Percentiles rank a stretch among this genome's conserved stretches.
Evolutionary conservation across 2,113 vertebrate species (phyloP).

Genomic region (Ranitomeya variabilis): DNA sequence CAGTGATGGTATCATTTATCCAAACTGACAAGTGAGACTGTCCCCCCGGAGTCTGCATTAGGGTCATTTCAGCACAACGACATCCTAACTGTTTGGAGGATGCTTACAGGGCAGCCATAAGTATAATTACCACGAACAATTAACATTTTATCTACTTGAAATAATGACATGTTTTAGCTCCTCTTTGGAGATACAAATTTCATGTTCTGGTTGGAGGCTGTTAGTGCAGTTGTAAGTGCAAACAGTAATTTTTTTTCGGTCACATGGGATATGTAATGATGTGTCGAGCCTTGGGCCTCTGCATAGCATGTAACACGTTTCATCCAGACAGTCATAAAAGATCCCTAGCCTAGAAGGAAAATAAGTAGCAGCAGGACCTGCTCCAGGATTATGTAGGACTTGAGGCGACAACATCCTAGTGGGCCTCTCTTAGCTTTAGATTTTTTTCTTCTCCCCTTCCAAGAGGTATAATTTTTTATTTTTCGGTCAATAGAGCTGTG

Average conservation of each 20-base stretch:
- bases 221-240: neutral
- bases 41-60: slow-evolving; percentile 70
- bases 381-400: no score
- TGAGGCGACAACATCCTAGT: no score
- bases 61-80: slow-evolving; percentile 65
- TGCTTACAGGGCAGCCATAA: slow-evolving; percentile 64
- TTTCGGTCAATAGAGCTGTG: no score
- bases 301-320: neutral
- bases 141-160: slow-evolving; percentile 63
- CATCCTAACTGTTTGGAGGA: slow-evolving; percentile 42
- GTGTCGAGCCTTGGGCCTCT: neutral
- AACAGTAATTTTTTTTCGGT: slow-evolving; percentile 39
- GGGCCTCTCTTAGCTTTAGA: no score
- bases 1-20: slow-evolving; percentile 74
- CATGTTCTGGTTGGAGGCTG: neutral
- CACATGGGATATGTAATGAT: neutral
- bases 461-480: no score
- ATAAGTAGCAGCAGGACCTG: no score
- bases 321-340: neutral
- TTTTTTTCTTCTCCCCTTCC: no score
- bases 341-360: neutral
- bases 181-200: slow-evolving; percentile 55
- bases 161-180: slow-evolving; percentile 57
- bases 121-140: slow-evolving; percentile 67
- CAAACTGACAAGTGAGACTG: slow-evolving; percentile 81